Evolutionary conservation across 2,113 vertebrate genomes (phyloP).

Genomic region (Nematolebias whitei): DNA sequence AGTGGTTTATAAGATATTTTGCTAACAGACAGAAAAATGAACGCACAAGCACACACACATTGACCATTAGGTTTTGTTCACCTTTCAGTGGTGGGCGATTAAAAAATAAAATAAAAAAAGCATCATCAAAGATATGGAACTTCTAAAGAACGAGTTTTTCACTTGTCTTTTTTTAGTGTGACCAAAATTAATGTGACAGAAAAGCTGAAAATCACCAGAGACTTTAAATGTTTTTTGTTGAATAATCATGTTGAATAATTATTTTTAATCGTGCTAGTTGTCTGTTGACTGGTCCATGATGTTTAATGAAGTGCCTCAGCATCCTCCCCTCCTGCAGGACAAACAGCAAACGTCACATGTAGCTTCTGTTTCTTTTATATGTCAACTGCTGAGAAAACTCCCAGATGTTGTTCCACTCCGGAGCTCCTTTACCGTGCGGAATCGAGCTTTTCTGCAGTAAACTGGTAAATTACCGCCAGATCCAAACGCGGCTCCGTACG

Average conservation of each 20-base stretch:
- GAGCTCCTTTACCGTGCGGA: conserved; percentile 25
- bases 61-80: too few relatives aligned
- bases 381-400: conserved; percentile 30
- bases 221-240: not conserved
- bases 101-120: too few relatives aligned
- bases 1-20: too few relatives aligned
- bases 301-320: not conserved
- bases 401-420: conserved; percentile 10
- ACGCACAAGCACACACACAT: too few relatives aligned
- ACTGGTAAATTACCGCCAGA: conserved; percentile 39
- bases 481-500: conserved; percentile 25
- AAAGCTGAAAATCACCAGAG: not conserved
- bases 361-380: conserved; percentile 9
- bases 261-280: not conserved
- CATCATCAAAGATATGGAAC: too few relatives aligned
- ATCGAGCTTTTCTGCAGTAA: conserved; percentile 39
- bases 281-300: not conserved
- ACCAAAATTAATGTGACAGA: too few relatives aligned
- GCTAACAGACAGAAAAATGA: too few relatives aligned
- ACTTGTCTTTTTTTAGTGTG: not conserved
- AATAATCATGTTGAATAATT: not conserved
- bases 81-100: too few relatives aligned
- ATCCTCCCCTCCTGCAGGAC: not conserved
- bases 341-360: conserved; percentile 10
- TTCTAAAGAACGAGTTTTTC: too few relatives aligned